Conservation (phyloP, 2,113 vertebrate species). For the Sebastes fasciatus region DNA sequence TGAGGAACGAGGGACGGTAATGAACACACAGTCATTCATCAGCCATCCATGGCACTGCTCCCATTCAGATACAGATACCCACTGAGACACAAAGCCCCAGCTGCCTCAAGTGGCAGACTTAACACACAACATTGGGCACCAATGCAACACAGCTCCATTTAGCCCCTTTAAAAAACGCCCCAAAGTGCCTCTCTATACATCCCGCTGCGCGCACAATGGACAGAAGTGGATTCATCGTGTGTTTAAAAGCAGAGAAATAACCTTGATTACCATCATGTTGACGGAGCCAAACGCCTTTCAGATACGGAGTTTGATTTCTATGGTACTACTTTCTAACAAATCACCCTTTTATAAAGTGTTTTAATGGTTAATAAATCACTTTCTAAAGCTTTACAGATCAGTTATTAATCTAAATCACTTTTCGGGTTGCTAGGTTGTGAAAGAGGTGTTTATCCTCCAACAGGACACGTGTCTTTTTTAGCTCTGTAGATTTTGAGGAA, state of each 20-base stretch:
- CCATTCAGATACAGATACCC: slow-evolving; percentile 74
- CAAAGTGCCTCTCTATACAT: slow-evolving; percentile 58
- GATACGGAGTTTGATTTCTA: slow-evolving; percentile 37
- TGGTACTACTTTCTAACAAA: neutral
- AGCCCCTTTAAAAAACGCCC: slow-evolving; percentile 59
- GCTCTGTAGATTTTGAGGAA: neutral
- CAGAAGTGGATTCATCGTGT: slow-evolving; percentile 70
- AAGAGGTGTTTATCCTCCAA: neutral
- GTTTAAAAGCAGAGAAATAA: slow-evolving; percentile 56
- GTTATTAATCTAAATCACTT: neutral
- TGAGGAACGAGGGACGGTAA: slow-evolving; percentile 44
- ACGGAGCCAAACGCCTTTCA: slow-evolving; percentile 26
- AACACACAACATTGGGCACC: slow-evolving; percentile 67
- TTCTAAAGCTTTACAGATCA: neutral
- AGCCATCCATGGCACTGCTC: slow-evolving; percentile 66
- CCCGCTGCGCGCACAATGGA: slow-evolving; percentile 55
- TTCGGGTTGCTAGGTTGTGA: neutral
- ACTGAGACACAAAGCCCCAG: slow-evolving; percentile 76
- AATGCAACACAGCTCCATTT: slow-evolving; percentile 71
- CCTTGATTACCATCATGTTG: slow-evolving; percentile 23
- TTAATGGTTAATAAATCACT: neutral
- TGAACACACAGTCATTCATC: slow-evolving; percentile 78
- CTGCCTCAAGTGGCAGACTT: slow-evolving; percentile 72
- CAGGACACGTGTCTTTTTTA: neutral
- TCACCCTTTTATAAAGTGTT: neutral